These are phyloP conservation scores for Sipha maydis DNA, from an alignment of 2,888 invertebrate species.

Conservation along the genomic window DNA sequence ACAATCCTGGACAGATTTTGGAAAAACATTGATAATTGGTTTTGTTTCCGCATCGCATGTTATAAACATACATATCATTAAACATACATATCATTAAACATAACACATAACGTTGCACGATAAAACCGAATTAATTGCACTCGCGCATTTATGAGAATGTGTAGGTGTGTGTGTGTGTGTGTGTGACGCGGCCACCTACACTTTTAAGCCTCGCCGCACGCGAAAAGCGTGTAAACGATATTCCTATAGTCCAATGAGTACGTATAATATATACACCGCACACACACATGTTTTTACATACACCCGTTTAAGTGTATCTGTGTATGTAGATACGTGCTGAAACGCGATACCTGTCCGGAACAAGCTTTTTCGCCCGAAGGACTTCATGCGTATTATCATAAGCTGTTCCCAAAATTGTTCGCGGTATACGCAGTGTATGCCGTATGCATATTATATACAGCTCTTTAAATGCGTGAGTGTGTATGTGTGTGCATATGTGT, in stretches of 20 bases:
- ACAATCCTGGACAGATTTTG: not conserved
- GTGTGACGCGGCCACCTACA: constrained; percentile 31
- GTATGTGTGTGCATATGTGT: not conserved
- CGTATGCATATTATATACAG: not conserved
- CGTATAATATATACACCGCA: not conserved
- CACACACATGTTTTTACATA: not conserved
- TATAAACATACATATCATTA: too few relatives aligned
- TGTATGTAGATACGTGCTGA: constrained; percentile 17
- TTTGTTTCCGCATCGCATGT: not conserved
- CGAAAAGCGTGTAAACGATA: constrained; percentile 46
- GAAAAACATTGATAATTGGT: not conserved
- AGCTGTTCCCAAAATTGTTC: constrained; percentile 17
- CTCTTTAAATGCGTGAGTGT: not conserved
- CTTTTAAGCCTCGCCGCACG: constrained; percentile 28
- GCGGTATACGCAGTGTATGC: not conserved
- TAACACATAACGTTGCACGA: not conserved
- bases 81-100: not conserved
- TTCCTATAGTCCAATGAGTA: not conserved
- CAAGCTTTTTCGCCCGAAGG: constrained; percentile 49
- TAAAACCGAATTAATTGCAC: not conserved
- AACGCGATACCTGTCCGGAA: constrained; percentile 53
- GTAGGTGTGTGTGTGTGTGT: not conserved
- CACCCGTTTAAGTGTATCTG: not conserved
- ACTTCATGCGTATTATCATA: not conserved
- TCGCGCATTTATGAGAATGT: not conserved